Conservation (phyloP, 1,140 invertebrate genomes). For the Dryas iulia region DNA sequence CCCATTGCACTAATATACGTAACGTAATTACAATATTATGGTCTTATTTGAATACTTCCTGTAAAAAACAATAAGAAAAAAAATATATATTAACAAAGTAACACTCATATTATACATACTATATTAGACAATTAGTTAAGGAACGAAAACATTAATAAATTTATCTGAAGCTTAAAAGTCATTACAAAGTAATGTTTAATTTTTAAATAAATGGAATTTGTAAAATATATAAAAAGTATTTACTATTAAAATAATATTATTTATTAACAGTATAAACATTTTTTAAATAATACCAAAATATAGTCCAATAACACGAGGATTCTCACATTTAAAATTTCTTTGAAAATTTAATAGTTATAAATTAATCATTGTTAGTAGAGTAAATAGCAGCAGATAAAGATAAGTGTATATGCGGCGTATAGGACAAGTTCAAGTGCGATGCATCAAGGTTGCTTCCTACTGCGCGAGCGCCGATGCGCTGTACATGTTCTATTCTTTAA, state of each 20-base stretch:
- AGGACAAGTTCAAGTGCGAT: slow-evolving; percentile 75
- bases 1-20: slow-evolving; percentile 49
- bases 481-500: slow-evolving; percentile 21
- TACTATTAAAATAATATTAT: too few relatives aligned
- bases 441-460: slow-evolving; percentile 74
- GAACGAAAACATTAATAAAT: too few relatives aligned
- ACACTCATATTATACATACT: too few relatives aligned
- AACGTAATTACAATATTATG: slow-evolving; percentile 40
- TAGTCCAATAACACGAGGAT: too few relatives aligned
- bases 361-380: neutral
- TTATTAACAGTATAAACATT: too few relatives aligned
- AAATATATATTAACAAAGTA: too few relatives aligned
- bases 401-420: slow-evolving; percentile 34
- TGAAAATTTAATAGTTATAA: neutral
- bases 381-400: slow-evolving; percentile 16
- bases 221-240: neutral
- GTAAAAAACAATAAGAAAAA: too few relatives aligned
- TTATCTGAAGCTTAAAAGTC: too few relatives aligned
- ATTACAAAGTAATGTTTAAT: too few relatives aligned
- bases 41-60: slow-evolving; percentile 23
- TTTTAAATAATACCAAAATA: too few relatives aligned
- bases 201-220: neutral
- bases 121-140: too few relatives aligned
- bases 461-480: slow-evolving; percentile 47
- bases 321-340: neutral